Evolutionary conservation across 2,888 invertebrate genomes (phyloP), one percentile per base, ranked within the genome.

Genomic region (Julus scanicus): DNA sequence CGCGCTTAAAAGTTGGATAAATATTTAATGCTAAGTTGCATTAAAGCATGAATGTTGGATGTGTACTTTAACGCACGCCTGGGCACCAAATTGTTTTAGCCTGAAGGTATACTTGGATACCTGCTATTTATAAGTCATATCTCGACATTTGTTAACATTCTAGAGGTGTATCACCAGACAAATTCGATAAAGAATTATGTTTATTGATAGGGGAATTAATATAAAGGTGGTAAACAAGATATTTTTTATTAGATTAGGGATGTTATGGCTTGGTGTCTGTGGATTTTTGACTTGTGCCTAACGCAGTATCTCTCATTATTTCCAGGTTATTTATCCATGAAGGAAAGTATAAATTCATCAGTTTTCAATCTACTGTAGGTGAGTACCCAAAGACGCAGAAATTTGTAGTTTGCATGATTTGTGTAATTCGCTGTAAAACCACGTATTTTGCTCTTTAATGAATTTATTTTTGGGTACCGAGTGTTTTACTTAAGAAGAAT

Each of bases 11-110:
- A 80, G 37, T 80, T 80, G 80, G 37, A 80, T 80, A 80, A 80
- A 80, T 80, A 37, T 37, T 80, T 80, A 15, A 80, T 80, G 80
- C 4, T 80, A 80, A 80, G 80, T 29, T 80, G 80, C 80, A 80
- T 80, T 80, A 80, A 80, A 37, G 80, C 80, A 80, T 80, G 37
- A 80, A 80, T 80, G 37, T 80, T 80, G 80, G 13, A 80, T 80
- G 13, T 9, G 13, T 80, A 37, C 37, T 80, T 80, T 80, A 71
- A 80, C 80, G 80, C 80, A 37, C 37, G 80, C 80, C 29, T 37
- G 80, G 80, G 13, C 80, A 80, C 29, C 8, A 80, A 80, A 80
- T 80, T 3, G 37, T 29, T 80, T 80, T 37, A 80, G 2, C 37
- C 80, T 15, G 3, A 20, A 80, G 11, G 37, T 37, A 15, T 37